Conservation (phyloP, 2,888 invertebrate species). For the Andrena chrysosceles region DNA sequence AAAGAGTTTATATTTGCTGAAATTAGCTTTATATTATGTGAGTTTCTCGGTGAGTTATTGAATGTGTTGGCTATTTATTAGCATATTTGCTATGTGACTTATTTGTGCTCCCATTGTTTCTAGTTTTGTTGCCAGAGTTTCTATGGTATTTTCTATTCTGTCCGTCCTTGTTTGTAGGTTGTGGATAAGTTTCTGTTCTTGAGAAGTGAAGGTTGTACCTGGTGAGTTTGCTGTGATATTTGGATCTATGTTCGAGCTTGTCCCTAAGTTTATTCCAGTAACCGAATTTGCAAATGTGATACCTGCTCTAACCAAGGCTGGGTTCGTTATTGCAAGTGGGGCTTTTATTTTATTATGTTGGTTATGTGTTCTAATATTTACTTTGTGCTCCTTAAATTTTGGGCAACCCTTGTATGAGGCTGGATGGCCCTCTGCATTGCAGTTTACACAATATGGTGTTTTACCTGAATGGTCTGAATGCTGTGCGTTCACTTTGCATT, state of each 20-base stretch:
- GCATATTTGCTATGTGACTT: conserved; percentile 5
- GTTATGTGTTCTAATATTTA: too few relatives aligned
- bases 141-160: background rate
- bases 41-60: background rate
- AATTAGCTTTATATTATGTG: too few relatives aligned
- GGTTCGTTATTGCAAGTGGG: background rate
- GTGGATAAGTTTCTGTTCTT: background rate
- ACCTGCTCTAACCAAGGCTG: background rate
- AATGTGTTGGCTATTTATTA: background rate
- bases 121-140: background rate
- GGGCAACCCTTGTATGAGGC: too few relatives aligned
- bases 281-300: background rate
- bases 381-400: too few relatives aligned
- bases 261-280: background rate
- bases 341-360: too few relatives aligned
- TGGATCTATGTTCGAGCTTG: background rate
- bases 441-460: too few relatives aligned
- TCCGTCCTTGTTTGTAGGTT: conserved; percentile 1
- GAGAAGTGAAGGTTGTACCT: too few relatives aligned
- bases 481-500: too few relatives aligned
- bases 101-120: conserved; percentile 1
- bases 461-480: too few relatives aligned
- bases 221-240: background rate
- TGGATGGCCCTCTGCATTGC: too few relatives aligned
- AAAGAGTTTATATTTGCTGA: too few relatives aligned